Evolutionary conservation across 1,140 invertebrate genomes (phyloP).

Genomic region (Leptestheria dahalacensis): DNA sequence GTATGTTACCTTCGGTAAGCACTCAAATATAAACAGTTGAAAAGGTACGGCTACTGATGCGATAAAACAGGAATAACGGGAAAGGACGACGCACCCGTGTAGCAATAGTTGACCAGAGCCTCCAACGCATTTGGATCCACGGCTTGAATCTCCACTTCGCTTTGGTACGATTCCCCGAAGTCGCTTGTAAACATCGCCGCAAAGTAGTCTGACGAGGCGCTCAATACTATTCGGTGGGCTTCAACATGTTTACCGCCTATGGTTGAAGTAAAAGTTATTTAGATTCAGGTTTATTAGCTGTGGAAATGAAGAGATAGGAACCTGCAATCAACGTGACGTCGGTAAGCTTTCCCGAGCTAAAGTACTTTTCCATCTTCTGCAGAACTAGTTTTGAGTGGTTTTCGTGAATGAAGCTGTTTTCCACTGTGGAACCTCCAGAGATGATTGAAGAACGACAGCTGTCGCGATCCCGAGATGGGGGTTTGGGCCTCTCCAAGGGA

Average conservation of each 20-base stretch:
- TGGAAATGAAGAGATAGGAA: background rate
- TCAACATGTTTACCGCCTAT: conserved; percentile 40
- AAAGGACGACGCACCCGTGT: conserved; percentile 60
- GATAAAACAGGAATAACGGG: too few relatives aligned
- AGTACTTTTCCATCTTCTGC: conserved; percentile 12
- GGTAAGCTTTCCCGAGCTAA: conserved; percentile 4
- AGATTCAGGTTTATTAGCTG: background rate
- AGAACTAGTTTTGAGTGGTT: conserved; percentile 11
- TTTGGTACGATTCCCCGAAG: conserved; percentile 63
- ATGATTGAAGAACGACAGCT: conserved; percentile 2
- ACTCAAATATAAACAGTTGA: too few relatives aligned
- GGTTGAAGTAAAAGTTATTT: conserved; percentile 27
- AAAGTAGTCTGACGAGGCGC: conserved; percentile 85
- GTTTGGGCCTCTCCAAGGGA: background rate
- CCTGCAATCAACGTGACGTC: conserved; percentile 17
- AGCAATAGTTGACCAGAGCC: conserved; percentile 71
- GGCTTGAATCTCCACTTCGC: conserved; percentile 65
- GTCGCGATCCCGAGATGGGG: background rate
- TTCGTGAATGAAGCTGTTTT: conserved; percentile 7
- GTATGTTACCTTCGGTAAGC: conserved; percentile 54
- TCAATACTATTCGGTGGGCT: conserved; percentile 58
- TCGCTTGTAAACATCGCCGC: conserved; percentile 85
- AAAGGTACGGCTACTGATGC: too few relatives aligned
- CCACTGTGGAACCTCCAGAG: background rate
- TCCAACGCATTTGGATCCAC: conserved; percentile 70